Conservation (phyloP, 2,888 invertebrate species). For the Nesidiocoris tenuis region DNA sequence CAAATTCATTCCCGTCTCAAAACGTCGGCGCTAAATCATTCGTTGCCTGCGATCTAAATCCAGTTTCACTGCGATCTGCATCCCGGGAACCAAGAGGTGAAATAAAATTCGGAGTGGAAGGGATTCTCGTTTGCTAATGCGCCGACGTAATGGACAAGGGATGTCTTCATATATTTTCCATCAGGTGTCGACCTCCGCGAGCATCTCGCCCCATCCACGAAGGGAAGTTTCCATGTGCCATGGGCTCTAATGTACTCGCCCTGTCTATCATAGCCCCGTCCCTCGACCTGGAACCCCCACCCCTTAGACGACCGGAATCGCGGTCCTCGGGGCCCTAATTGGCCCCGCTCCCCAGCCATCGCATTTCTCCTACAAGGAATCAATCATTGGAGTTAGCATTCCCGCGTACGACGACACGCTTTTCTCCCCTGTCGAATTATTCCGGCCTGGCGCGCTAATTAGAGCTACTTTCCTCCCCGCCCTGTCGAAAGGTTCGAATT, state of each 20-base stretch:
- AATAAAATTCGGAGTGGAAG: too few relatives aligned
- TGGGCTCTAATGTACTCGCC: conserved; percentile 39
- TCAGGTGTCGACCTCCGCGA: conserved; percentile 22
- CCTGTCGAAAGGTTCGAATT: neutral
- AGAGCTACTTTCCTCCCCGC: conserved; percentile 1
- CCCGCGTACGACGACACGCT: conserved; percentile 3
- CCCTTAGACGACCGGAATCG: neutral
- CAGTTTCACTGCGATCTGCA: too few relatives aligned
- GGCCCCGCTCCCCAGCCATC: conserved; percentile 3
- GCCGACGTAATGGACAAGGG: conserved; percentile 46
- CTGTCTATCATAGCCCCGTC: conserved; percentile 33
- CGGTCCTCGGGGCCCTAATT: neutral
- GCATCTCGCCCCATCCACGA: neutral
- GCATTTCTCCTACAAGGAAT: conserved; percentile 28
- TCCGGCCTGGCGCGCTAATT: conserved; percentile 21
- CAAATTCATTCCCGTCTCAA: too few relatives aligned
- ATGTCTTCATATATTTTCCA: conserved; percentile 49
- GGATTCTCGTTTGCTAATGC: conserved; percentile 45
- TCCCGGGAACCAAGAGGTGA: too few relatives aligned
- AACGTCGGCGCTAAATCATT: too few relatives aligned
- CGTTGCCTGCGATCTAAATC: too few relatives aligned
- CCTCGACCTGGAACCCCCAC: conserved; percentile 1
- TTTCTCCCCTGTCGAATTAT: conserved; percentile 28
- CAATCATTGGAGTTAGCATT: conserved; percentile 19
- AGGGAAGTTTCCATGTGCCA: neutral